Evolutionary conservation across 2,888 invertebrate genomes (phyloP).

Genomic region (Heliconius aoede): DNA sequence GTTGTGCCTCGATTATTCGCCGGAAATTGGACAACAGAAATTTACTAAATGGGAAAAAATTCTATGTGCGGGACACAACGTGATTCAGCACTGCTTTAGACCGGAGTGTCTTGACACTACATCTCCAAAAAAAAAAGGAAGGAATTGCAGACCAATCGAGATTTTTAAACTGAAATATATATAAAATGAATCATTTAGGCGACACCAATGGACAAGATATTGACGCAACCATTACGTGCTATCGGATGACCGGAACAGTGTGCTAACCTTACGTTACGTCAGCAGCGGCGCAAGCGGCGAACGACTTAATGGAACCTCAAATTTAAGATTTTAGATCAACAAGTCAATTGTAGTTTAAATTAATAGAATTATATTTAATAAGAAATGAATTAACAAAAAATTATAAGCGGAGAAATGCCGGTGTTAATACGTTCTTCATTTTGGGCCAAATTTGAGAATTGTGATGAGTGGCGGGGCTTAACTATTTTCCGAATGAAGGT

Average conservation of each 20-base stretch:
- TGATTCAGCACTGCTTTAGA: too few species aligned
- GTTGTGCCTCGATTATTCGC: too few species aligned
- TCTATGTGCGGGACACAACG: too few species aligned
- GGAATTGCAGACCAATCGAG: not conserved
- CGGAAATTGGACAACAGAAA: too few species aligned
- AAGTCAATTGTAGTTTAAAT: not conserved
- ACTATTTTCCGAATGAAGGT: too few species aligned
- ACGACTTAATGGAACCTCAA: constrained; percentile 40
- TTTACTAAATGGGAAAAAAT: too few species aligned
- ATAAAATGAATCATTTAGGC: constrained; percentile 19
- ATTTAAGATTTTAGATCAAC: constrained; percentile 29
- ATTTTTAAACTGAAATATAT: not conserved
- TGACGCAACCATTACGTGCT: constrained; percentile 70
- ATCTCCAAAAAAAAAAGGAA: not conserved
- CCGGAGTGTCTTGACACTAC: not conserved
- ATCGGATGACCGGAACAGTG: constrained; percentile 72
- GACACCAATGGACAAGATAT: constrained; percentile 44
- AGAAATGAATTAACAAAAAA: too few species aligned
- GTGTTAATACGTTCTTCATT: too few species aligned
- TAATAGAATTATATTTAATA: not conserved
- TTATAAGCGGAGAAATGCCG: too few species aligned
- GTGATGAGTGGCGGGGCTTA: too few species aligned
- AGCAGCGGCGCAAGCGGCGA: constrained; percentile 45
- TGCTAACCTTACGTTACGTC: constrained; percentile 68
- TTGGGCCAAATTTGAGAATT: too few species aligned